Evolutionary conservation across 2,113 vertebrate species (phyloP), one percentile per base, ranked within the genome.

Genomic region (Stigmatopora argus): DNA sequence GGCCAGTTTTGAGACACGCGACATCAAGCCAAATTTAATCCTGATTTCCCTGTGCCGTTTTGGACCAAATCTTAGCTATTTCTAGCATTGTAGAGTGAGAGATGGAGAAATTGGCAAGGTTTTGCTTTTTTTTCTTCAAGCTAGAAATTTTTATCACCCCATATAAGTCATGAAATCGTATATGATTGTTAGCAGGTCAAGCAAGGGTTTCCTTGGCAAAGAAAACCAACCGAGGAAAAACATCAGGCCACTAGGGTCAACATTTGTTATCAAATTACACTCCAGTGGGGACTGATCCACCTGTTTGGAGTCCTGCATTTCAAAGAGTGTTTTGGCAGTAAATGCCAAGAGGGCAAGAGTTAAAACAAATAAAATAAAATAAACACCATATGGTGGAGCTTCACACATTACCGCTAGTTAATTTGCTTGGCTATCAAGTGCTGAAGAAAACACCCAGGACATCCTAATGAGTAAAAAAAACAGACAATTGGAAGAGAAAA

Each of bases 21-120:
- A 86, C 84, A 83, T 86, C 77, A 87, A 82, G 78, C 79, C 74
- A 72, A 83, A 83, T 86, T 87, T 89, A 88, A 89, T 87, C 86
- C 87, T 79, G 77, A 81, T 87, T 83, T 90, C 85, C 83, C 79
- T 75, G 74, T 81, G 80, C 87, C 69, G 77, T 85, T 81, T 72
- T 78, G 69, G 71, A 72, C 80, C 83, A 83, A 75, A 85, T 85
- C 72, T 15, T 23, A 11, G 79, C 81, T 90, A 87, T 92, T 90
- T 90, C 81, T 51, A 85, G 77, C 77, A 69, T 48, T 62, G 46
- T 66, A 75, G 70, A 80, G 52, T 23, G 21, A 66, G 71, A 59
- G 68, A 53, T 71, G 63, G 56, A 73, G 75, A 65, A 15, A 47
- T 44, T 65, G 78, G 67, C 73, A 76, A 34, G 60, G 58, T 79